phyloP scores from a whole-genome alignment of 2,797 vertebrate genomes.

The Sebastes cheni region DNA sequence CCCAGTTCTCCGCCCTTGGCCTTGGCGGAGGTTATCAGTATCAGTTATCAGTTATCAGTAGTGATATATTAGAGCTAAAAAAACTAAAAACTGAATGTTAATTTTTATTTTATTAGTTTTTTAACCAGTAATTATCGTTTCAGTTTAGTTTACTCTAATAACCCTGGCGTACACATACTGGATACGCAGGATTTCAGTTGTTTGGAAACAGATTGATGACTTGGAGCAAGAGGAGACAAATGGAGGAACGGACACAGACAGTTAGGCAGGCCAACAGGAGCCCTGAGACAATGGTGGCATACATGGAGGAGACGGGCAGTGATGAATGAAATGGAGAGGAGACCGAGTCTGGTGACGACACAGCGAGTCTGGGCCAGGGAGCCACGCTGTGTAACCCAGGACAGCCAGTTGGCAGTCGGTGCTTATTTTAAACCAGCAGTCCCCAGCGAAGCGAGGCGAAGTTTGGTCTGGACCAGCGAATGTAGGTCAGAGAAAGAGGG shows the following conservation, averaged over 20 bases:
- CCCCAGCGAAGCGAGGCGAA: constrained; percentile 14
- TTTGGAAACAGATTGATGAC: constrained; percentile 53
- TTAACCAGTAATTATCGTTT: too few relatives aligned
- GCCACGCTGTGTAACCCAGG: neutral
- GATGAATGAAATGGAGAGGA: constrained; percentile 8
- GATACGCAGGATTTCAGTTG: constrained; percentile 41
- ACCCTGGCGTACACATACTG: neutral
- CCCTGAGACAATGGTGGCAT: constrained; percentile 6
- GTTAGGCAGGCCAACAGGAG: neutral
- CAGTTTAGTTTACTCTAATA: too few relatives aligned
- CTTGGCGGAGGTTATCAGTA: too few relatives aligned
- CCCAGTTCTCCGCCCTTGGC: too few relatives aligned
- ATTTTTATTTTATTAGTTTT: too few relatives aligned
- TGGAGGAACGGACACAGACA: constrained; percentile 19
- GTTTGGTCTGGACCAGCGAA: constrained; percentile 60
- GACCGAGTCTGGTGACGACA: neutral
- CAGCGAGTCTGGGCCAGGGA: neutral
- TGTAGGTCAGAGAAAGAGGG: constrained; percentile 72
- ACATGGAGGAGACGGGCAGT: neutral
- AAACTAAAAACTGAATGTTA: too few relatives aligned
- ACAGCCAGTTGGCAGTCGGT: constrained; percentile 35
- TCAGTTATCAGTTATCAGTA: too few relatives aligned
- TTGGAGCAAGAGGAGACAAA: constrained; percentile 27
- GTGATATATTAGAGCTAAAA: too few relatives aligned
- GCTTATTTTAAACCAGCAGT: constrained; percentile 58